Percentiles rank a stretch among this genome's conserved stretches.
These are phyloP conservation scores for Lasioglossum leucozonium DNA, from an alignment of 2,888 invertebrate species.

Conservation along the genomic window DNA sequence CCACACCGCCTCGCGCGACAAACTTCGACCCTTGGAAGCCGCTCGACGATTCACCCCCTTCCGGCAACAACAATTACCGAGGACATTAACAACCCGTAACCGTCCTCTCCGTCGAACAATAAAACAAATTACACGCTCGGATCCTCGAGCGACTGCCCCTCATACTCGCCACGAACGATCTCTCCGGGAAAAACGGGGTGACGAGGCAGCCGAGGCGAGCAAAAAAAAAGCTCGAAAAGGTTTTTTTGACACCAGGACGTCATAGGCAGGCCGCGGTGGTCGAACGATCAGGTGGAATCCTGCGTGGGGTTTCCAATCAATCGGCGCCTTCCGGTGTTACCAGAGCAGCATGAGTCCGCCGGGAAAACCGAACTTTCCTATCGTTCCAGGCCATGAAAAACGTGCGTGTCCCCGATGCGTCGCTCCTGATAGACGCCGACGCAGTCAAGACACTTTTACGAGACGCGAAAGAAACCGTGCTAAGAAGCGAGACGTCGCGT, in stretches of 20 bases:
- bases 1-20: too few species aligned
- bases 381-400: conserved; percentile 76
- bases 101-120: not conserved
- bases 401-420: conserved; percentile 69
- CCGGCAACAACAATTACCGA: not conserved
- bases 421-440: conserved; percentile 73
- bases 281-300: conserved; percentile 76
- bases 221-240: conserved; percentile 44
- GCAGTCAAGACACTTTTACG: conserved; percentile 67
- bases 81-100: not conserved
- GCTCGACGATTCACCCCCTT: not conserved
- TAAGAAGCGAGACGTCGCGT: too few species aligned
- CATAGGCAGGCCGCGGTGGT: conserved; percentile 66
- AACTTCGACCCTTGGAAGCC: not conserved
- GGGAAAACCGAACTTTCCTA: conserved; percentile 84
- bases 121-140: not conserved
- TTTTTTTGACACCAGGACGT: conserved; percentile 81
- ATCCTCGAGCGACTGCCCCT: too few species aligned
- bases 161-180: too few species aligned
- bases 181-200: too few species aligned
- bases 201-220: too few species aligned
- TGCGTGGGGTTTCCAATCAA: conserved; percentile 83
- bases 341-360: conserved; percentile 82
- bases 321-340: conserved; percentile 83
- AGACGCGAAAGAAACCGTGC: conserved; percentile 47